These are phyloP conservation scores for Smutsia gigantea DNA, from an alignment of 2,797 vertebrate genomes.

Conservation along the genomic window DNA sequence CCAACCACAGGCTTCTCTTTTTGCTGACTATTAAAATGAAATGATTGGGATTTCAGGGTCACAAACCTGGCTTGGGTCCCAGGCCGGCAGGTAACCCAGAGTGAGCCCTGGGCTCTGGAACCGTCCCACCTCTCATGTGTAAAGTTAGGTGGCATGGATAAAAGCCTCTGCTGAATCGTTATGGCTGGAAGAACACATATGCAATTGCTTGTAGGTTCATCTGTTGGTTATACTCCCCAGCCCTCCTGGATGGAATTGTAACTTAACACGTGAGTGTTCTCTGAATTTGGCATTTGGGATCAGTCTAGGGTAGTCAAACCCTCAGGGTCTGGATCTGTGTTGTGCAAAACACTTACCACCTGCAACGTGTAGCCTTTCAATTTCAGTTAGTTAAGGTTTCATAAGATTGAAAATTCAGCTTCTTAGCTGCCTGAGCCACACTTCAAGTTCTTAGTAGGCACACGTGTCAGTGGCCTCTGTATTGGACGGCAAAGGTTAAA, in stretches of 20 bases:
- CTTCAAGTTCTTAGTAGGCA: not conserved
- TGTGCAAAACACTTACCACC: not conserved
- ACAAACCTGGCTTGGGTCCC: not conserved
- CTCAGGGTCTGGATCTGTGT: not conserved
- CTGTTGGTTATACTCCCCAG: not conserved
- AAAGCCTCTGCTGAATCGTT: not conserved
- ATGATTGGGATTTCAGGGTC: not conserved
- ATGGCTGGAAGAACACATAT: not conserved
- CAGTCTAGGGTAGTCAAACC: not conserved
- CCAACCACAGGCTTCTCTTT: accelerated
- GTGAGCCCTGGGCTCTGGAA: not conserved
- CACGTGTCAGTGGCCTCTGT: accelerated
- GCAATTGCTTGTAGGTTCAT: accelerated
- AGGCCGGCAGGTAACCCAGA: not conserved
- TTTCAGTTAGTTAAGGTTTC: not conserved
- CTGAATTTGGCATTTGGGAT: not conserved
- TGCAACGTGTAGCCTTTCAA: not conserved
- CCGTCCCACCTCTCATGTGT: not conserved
- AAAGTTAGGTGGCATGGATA: accelerated
- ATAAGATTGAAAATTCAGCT: not conserved
- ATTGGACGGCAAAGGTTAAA: not conserved
- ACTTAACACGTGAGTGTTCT: not conserved
- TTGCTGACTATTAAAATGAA: not conserved
- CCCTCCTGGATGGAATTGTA: not conserved
- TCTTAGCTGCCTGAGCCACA: not conserved